Evolutionary conservation across 2,797 vertebrate genomes (phyloP).

Genomic region (Eidolon dupreanum): DNA sequence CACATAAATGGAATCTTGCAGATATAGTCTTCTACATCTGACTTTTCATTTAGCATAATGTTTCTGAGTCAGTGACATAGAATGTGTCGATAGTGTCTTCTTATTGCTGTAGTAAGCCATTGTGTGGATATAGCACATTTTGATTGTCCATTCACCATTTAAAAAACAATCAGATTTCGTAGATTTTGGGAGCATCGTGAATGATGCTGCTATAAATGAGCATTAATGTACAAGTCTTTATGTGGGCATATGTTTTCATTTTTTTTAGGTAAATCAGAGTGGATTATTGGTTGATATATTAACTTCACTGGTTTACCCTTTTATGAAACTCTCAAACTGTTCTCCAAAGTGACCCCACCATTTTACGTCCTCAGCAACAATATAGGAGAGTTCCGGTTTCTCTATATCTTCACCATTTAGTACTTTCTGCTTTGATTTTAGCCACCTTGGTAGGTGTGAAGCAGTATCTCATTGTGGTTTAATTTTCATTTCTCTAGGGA

Average conservation of each 20-base stretch:
- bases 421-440: not conserved
- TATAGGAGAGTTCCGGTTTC: not conserved
- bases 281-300: not conserved
- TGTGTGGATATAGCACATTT: not conserved
- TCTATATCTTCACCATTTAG: not conserved
- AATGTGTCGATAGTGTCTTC: not conserved
- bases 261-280: not conserved
- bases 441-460: not conserved
- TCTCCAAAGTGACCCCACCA: not conserved
- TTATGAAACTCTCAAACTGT: not conserved
- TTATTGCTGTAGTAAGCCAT: not conserved
- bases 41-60: not conserved
- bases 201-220: not conserved
- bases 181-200: not conserved
- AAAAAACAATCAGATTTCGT: not conserved
- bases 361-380: not conserved
- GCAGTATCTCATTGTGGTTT: not conserved
- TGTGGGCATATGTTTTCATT: not conserved
- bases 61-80: not conserved
- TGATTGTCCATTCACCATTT: not conserved
- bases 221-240: not conserved
- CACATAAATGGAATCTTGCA: not conserved
- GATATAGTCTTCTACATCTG: not conserved
- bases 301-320: not conserved
- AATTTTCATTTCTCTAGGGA: slow-evolving; percentile 21